Percentiles rank a stretch among this genome's conserved stretches.
phyloP scores from a whole-genome alignment of 2,113 vertebrate genomes.

The Ascaphus truei region DNA sequence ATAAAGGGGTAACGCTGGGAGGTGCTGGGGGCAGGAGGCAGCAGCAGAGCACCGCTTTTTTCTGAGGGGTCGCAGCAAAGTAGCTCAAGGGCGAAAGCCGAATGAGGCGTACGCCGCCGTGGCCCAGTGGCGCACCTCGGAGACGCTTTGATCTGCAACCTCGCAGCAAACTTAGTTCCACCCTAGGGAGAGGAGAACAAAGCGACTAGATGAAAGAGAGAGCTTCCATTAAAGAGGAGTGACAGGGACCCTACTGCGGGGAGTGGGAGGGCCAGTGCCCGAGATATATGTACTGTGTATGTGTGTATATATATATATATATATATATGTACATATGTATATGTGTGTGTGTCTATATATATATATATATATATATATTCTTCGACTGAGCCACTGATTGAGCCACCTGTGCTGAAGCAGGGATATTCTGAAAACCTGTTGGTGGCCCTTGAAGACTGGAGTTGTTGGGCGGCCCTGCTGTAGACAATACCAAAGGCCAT shows the following conservation, averaged over 20 bases:
- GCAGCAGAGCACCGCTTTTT: background rate
- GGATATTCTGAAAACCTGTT: too few species aligned
- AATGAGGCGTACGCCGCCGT: background rate
- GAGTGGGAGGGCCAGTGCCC: background rate
- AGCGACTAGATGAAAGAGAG: background rate
- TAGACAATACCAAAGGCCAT: too few species aligned
- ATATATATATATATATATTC: too few species aligned
- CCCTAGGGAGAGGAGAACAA: constrained; percentile 13
- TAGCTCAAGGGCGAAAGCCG: background rate
- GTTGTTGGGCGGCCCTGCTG: too few species aligned
- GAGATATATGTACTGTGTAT: background rate
- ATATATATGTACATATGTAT: too few species aligned
- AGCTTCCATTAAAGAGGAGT: background rate
- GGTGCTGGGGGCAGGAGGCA: background rate
- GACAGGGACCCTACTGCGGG: background rate
- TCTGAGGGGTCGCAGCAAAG: background rate
- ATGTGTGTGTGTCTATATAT: too few species aligned
- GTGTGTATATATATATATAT: too few species aligned
- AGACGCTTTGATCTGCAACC: background rate
- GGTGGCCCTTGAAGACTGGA: too few species aligned
- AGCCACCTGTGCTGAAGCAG: too few species aligned
- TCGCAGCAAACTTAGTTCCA: constrained; percentile 21
- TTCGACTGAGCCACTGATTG: too few species aligned
- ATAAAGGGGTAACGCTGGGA: background rate
- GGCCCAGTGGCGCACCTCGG: background rate